Evolutionary conservation across 2,113 vertebrate genomes (phyloP).

Genomic region (Corvus cornix): DNA sequence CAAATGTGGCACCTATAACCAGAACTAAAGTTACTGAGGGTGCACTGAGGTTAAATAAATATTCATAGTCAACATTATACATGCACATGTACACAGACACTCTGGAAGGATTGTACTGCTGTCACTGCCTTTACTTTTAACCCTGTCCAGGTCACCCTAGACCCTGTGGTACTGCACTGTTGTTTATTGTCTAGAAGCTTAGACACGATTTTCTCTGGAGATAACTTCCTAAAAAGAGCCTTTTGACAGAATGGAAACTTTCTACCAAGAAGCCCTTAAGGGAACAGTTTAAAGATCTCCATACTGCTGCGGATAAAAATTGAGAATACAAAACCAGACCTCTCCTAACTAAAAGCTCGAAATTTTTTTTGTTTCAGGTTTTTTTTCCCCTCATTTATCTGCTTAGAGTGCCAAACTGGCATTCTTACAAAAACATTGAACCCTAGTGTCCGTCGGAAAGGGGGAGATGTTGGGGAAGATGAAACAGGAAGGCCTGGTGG

Average conservation of each 20-base stretch:
- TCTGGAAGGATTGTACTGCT: not conserved
- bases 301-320: not conserved
- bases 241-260: not conserved
- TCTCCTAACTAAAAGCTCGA: not conserved
- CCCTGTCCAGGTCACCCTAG: not conserved
- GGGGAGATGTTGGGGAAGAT: no score
- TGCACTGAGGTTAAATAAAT: not conserved
- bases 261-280: not conserved
- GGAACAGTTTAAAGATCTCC: not conserved
- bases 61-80: not conserved
- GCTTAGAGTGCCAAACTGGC: not conserved
- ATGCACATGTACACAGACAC: not conserved
- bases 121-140: not conserved
- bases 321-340: not conserved
- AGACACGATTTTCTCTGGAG: not conserved
- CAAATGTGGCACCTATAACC: not conserved
- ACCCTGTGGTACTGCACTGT: not conserved
- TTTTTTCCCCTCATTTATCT: not conserved
- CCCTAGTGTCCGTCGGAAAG: no score
- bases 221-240: not conserved
- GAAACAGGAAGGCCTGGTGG: no score
- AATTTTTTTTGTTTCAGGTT: not conserved
- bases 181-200: conserved; percentile 12
- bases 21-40: not conserved
- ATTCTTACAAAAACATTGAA: not conserved